A percentile compares a stretch with the other conserved stretches of the same genome.
These are phyloP conservation scores for Amniataba percoides DNA, from an alignment of 2,797 vertebrate species.

Conservation along the genomic window DNA sequence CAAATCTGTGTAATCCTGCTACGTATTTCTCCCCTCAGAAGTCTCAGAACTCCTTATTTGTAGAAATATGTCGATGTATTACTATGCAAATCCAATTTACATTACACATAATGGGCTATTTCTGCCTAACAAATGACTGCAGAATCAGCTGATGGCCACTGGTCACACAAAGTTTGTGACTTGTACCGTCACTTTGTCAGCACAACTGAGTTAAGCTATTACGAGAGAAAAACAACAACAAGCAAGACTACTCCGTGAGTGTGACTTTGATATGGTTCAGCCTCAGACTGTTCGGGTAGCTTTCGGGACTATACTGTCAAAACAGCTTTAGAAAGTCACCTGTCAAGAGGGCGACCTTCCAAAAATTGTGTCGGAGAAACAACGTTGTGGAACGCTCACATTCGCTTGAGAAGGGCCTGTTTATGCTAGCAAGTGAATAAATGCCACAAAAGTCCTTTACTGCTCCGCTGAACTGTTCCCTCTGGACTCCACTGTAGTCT, in stretches of 20 bases:
- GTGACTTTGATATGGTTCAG: background rate
- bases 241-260: background rate
- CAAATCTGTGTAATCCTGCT: background rate
- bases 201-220: background rate
- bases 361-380: slow-evolving; percentile 8
- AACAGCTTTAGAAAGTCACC: background rate
- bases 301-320: slow-evolving; percentile 9
- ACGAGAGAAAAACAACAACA: background rate
- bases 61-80: background rate
- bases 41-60: background rate
- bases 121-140: background rate
- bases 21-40: background rate
- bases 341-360: background rate
- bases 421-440: slow-evolving; percentile 31
- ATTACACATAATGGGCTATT: background rate
- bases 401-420: slow-evolving; percentile 12
- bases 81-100: background rate
- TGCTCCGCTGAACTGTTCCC: slow-evolving; percentile 50
- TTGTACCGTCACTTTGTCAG: background rate
- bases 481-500: slow-evolving; percentile 23
- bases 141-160: background rate
- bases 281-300: background rate
- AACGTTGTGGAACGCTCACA: background rate
- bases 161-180: background rate
- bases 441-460: slow-evolving; percentile 25